Base-by-base conservation (phyloP, 2,113 vertebrate genomes). In the Pitta sordida region DNA sequence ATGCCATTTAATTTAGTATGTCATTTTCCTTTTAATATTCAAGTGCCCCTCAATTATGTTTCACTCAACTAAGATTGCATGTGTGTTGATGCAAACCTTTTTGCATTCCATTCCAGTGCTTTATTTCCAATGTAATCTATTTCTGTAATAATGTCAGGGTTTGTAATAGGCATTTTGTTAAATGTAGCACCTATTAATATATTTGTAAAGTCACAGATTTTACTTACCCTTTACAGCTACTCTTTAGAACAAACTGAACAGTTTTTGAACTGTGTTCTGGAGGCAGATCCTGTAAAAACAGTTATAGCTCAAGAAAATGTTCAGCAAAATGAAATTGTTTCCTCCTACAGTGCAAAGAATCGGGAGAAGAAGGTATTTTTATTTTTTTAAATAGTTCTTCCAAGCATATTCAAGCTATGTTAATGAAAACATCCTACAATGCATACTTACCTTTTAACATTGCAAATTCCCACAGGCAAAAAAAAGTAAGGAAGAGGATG, bases 221-320 rank as follows among this genome's bases (percentile, higher is more conserved):
- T 68, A 94, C 95, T 76, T 96, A 65, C 85, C 43, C 76, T 65
- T 91, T 44, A 55, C 93, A 99, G 99, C 96, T 99, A 99, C 95
- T 98, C 96, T 83, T 98, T 99, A 96, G 98, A 97, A 52, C 98
- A 99, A 88, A 99, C 99, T 0, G 98, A 99, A 90, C 97, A 98
- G 39, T 99, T 99, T 96, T 96, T 99, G 86, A 98, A 97, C 79
- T 98, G 98, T 77, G 96, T 99, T 36, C 96, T 99, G 95, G 98
- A 98, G 59, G 98, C 98, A 92, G 98, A 98, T 68, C 99, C 98
- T 30, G 98, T 98, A 71, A 99, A 98, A 98, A 99, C 98, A 18
- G 98, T 99, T 63, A 94, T 99, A 69, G 99, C 99, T 24, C 98
- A 97, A 91, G 99, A 98, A 21, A 84, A 41, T 13, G 51, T 80